Conservation (phyloP, 2,888 invertebrate genomes). For the Yponomeuta plumbellus region DNA sequence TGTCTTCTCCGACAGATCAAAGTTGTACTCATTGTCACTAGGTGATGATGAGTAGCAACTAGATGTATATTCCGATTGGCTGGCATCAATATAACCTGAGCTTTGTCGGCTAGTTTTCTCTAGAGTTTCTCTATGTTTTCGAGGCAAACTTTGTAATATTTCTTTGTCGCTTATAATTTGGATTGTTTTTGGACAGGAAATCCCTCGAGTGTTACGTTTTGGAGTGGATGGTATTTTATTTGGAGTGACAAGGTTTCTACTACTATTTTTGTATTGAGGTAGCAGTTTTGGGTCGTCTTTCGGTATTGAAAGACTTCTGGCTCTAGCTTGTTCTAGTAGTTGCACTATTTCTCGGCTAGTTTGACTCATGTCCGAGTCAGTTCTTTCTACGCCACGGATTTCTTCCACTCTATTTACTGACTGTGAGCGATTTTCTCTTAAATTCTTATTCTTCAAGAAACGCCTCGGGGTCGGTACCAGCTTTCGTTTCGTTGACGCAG, state of each 20-base stretch:
- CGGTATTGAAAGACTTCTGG: slow-evolving; percentile 69
- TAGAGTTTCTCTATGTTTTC: slow-evolving; percentile 48
- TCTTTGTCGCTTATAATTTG: slow-evolving; percentile 70
- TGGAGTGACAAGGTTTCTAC: slow-evolving; percentile 74
- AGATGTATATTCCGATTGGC: slow-evolving; percentile 71
- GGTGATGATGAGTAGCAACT: slow-evolving; percentile 71
- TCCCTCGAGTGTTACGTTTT: slow-evolving; percentile 49
- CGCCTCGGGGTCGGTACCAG: slow-evolving; percentile 60
- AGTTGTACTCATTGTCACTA: slow-evolving; percentile 72
- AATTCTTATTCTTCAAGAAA: slow-evolving; percentile 57
- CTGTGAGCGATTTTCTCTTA: slow-evolving; percentile 72
- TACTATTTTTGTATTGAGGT: slow-evolving; percentile 47
- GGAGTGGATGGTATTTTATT: slow-evolving; percentile 61
- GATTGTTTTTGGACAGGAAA: slow-evolving; percentile 72
- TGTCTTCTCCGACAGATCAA: slow-evolving; percentile 63
- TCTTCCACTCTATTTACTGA: slow-evolving; percentile 71
- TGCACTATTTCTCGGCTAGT: slow-evolving; percentile 69
- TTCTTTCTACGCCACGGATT: slow-evolving; percentile 47
- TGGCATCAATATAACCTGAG: slow-evolving; percentile 69
- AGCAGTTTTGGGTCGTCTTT: slow-evolving; percentile 65
- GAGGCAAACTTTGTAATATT: slow-evolving; percentile 68
- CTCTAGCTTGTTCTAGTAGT: slow-evolving; percentile 66
- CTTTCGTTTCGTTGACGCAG: slow-evolving; percentile 50
- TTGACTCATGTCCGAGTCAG: slow-evolving; percentile 62
- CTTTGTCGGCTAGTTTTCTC: slow-evolving; percentile 56